Conservation (phyloP, 2,797 vertebrate species). For the Lagocephalus sceleratus region DNA sequence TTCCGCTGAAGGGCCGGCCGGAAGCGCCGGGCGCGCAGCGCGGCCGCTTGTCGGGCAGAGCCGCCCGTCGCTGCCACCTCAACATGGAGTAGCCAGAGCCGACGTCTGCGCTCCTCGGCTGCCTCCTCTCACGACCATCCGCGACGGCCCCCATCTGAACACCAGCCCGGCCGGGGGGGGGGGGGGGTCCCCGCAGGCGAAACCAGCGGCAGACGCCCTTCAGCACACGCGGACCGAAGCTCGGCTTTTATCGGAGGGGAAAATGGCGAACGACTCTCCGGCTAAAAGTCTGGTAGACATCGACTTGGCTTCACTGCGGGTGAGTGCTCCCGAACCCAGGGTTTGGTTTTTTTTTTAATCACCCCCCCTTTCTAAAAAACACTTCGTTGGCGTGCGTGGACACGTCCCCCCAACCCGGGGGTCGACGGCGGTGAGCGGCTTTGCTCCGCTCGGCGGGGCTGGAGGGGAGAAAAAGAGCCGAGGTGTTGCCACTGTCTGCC, state of each 20-base stretch:
- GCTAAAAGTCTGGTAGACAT: constrained; percentile 97
- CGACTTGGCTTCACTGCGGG: constrained; percentile 93
- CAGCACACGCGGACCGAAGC: constrained; percentile 39
- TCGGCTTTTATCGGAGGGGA: constrained; percentile 70
- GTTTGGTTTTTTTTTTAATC: constrained; percentile 7
- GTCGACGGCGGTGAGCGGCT: neutral
- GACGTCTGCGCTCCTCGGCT: constrained; percentile 37
- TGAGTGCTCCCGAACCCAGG: constrained; percentile 70
- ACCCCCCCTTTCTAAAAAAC: neutral
- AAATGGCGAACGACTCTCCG: constrained; percentile 98
- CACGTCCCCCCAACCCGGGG: neutral
- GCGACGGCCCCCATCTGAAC: constrained; percentile 7
- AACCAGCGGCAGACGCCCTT: constrained; percentile 37
- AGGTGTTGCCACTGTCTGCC: constrained; percentile 71
- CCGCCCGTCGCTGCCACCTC: constrained; percentile 74
- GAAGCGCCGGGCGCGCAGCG: too few relatives aligned
- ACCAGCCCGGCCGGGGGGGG: too few relatives aligned
- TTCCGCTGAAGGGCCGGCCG: constrained; percentile 45
- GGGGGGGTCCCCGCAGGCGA: constrained; percentile 62
- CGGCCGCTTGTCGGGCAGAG: too few relatives aligned
- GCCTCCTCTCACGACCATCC: constrained; percentile 43
- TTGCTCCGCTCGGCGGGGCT: neutral
- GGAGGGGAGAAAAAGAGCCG: constrained; percentile 57
- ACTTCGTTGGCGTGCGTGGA: constrained; percentile 12
- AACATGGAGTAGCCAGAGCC: constrained; percentile 82